Percentiles rank a stretch among this genome's conserved stretches.
Conservation (phyloP, 2,797 vertebrate species). For the Sorex maritimensis region DNA sequence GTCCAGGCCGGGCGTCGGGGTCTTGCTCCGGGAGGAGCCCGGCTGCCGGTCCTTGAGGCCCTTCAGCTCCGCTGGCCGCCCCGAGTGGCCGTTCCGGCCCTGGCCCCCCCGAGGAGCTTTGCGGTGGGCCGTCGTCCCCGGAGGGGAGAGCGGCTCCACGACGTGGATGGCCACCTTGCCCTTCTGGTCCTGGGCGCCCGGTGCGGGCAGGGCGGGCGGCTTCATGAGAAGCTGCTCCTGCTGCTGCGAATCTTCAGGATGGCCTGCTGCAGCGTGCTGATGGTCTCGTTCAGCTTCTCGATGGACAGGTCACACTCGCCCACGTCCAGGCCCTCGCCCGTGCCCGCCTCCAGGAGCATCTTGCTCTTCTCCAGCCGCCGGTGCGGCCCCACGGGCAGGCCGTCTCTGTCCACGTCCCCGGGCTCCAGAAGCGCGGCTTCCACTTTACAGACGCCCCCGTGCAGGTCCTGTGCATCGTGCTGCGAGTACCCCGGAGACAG, state of each 20-base stretch:
- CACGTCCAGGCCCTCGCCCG: constrained; percentile 92
- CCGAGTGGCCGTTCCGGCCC: constrained; percentile 91
- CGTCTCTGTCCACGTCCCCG: constrained; percentile 88
- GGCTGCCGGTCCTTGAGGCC: constrained; percentile 91
- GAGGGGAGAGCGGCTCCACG: constrained; percentile 92
- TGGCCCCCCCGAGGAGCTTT: constrained; percentile 94
- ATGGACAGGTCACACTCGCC: constrained; percentile 96
- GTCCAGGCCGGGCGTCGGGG: constrained; percentile 93
- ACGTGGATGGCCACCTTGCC: constrained; percentile 93
- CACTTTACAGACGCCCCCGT: constrained; percentile 75
- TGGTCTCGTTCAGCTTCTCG: constrained; percentile 96
- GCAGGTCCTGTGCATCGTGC: constrained; percentile 88
- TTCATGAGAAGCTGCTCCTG: constrained; percentile 93
- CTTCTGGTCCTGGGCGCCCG: constrained; percentile 91
- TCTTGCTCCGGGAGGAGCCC: constrained; percentile 91
- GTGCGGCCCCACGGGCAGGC: constrained; percentile 85
- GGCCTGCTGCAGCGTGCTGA: constrained; percentile 95
- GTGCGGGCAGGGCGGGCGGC: constrained; percentile 89
- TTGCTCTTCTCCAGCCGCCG: constrained; percentile 87
- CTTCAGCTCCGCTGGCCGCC: constrained; percentile 92
- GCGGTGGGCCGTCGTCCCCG: constrained; percentile 88
- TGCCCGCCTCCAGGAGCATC: constrained; percentile 89
- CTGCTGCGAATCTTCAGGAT: constrained; percentile 95
- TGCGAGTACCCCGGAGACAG: constrained; percentile 89
- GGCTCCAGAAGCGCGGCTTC: constrained; percentile 88